phyloP scores from a whole-genome alignment of 2,113 vertebrate genomes.

The Corydoras maculifer region DNA sequence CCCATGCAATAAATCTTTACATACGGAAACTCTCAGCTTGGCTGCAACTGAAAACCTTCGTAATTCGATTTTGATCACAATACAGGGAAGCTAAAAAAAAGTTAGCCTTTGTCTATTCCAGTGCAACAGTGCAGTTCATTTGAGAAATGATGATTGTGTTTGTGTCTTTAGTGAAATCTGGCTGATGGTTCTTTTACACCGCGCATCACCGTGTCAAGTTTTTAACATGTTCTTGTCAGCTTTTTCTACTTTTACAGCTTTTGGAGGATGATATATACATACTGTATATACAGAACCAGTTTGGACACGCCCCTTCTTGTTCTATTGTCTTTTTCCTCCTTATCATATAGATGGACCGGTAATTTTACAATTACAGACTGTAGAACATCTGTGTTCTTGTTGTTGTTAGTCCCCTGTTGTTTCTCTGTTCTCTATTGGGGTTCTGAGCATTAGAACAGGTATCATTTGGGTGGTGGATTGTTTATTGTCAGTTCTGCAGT shows the following conservation, averaged over 20 bases:
- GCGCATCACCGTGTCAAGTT: not conserved
- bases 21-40: constrained; percentile 30
- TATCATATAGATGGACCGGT: too few relatives aligned
- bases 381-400: too few relatives aligned
- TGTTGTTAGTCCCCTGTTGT: too few relatives aligned
- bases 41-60: not conserved
- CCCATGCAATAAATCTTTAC: constrained; percentile 39
- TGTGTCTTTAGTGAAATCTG: not conserved
- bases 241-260: not conserved
- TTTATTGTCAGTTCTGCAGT: too few relatives aligned
- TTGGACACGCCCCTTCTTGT: too few relatives aligned
- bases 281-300: too few relatives aligned
- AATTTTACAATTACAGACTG: too few relatives aligned
- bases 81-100: not conserved
- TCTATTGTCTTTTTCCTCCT: too few relatives aligned
- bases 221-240: not conserved
- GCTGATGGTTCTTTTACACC: too few relatives aligned
- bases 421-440: too few relatives aligned
- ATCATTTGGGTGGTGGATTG: too few relatives aligned
- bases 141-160: constrained; percentile 7
- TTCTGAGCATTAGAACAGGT: too few relatives aligned
- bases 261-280: not conserved
- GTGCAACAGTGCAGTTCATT: constrained; percentile 9
- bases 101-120: constrained; percentile 1
- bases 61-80: not conserved